Base-by-base conservation (phyloP, 1,140 invertebrate species). In the Listronotus oregonensis region DNA sequence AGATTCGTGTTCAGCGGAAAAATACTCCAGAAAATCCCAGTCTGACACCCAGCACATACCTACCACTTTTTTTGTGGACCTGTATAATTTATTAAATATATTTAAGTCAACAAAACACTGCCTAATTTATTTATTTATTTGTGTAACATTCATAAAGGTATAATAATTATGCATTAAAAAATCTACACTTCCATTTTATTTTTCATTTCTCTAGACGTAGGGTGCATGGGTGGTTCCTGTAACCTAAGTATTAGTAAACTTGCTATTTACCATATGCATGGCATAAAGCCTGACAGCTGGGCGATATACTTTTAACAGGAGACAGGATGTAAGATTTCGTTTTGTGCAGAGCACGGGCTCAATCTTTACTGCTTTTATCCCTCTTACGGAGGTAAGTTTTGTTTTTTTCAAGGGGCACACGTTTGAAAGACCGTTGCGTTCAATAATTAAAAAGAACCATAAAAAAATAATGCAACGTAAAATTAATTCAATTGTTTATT, bases 311-410 rank as follows among this genome's bases (percentile, higher is more conserved):
- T 37, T 55, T 15, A 49, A 59, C 31, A 49, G 40, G 14, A 59
- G 44, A 37, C 57, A 49, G 57, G 57, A 59, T 59, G 57, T 44
- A 18, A 59, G 11, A 10, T 27, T 43, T 43, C 31, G 17, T 59
- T 49, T 59, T 59, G 43, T 59, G n/a, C 32, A n/a, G 27, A 37
- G 57, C 57, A 59, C 57, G 57, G 42, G 57, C 57, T 17, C 43
- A 57, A 44, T 44, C 15, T 12, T 3, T n/a, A 8, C 42, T 21
- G 15, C 15, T 18, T 15, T 57, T 32, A 15, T 14, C 49, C 31
- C 31, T 27, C 21, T 27, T 10, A 14, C 18, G 31, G 7, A 51
- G 49, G 49, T 51, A 51, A 51, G 31, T 27, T 27, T 27, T 11
- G 34, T 37, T 37, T 7, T 37, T 37, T 1, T 37, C 7, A 10